Evolutionary conservation across 2,797 vertebrate species (phyloP).

Genomic region (Channa striata): DNA sequence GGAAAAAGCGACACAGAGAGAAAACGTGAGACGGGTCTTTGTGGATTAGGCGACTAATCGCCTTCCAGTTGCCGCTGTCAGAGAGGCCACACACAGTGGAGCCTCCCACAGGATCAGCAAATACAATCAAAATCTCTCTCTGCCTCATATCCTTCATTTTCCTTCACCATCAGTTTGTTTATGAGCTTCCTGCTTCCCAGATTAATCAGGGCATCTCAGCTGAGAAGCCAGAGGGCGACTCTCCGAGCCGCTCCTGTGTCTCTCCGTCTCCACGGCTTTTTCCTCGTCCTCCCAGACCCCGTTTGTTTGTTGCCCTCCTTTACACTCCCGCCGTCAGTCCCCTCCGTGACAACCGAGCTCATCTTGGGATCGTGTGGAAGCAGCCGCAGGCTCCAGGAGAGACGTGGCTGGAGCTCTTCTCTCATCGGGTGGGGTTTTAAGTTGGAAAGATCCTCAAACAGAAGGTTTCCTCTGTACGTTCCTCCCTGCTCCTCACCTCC

Average conservation of each 20-base stretch:
- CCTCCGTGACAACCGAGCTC: constrained; percentile 40
- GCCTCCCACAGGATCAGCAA: constrained; percentile 20
- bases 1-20: constrained; percentile 21
- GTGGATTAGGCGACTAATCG: constrained; percentile 61
- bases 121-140: constrained; percentile 13
- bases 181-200: constrained; percentile 35
- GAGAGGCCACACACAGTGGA: constrained; percentile 39
- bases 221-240: constrained; percentile 46
- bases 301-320: not conserved
- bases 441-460: constrained; percentile 7
- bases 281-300: not conserved
- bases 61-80: constrained; percentile 38
- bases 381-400: constrained; percentile 11
- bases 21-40: constrained; percentile 26
- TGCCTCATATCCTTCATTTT: not conserved
- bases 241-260: constrained; percentile 19
- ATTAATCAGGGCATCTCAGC: constrained; percentile 65
- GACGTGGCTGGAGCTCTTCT: constrained; percentile 14
- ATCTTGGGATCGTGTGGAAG: constrained; percentile 34
- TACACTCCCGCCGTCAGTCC: constrained; percentile 10
- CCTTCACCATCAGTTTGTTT: constrained; percentile 18
- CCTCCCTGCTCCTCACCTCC: not conserved
- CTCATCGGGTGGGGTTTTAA: constrained; percentile 27
- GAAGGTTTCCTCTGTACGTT: not conserved
- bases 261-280: not conserved